phyloP scores from a whole-genome alignment of 2,113 vertebrate species.

The Megaceryle maxima region DNA sequence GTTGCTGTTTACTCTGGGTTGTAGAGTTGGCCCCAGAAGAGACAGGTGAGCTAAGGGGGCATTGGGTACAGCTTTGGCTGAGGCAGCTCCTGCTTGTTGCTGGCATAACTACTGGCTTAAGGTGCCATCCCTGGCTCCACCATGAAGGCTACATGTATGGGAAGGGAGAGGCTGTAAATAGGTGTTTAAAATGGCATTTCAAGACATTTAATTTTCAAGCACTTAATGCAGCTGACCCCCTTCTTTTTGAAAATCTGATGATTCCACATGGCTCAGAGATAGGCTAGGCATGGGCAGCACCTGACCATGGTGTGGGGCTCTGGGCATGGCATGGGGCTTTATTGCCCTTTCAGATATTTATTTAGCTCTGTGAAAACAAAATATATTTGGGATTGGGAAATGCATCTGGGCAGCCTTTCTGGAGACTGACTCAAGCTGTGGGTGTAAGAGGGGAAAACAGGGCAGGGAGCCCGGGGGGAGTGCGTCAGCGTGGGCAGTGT shows the following conservation, averaged over 20 bases:
- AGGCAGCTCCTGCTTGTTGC: background rate
- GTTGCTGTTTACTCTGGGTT: rapidly evolving
- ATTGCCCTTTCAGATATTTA: background rate
- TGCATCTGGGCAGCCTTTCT: background rate
- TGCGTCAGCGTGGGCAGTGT: background rate
- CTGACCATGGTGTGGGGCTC: rapidly evolving
- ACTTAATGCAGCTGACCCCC: background rate
- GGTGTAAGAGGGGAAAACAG: background rate
- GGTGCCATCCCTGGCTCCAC: rapidly evolving
- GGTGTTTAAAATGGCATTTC: background rate
- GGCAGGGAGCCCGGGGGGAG: background rate
- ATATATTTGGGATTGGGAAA: background rate
- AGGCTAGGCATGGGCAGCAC: background rate
- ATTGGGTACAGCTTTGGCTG: background rate
- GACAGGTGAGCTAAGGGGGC: background rate
- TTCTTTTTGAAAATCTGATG: background rate
- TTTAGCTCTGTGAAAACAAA: background rate
- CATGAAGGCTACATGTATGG: rapidly evolving
- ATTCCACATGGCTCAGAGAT: background rate
- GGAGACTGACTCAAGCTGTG: background rate
- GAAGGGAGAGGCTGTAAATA: background rate
- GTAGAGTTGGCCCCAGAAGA: background rate
- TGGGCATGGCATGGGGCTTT: rapidly evolving
- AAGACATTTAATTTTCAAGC: background rate
- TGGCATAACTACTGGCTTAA: background rate